Percentiles rank a stretch among this genome's conserved stretches.
Evolutionary conservation across 2,113 vertebrate genomes (phyloP).

Genomic region (Urocitellus parryii): DNA sequence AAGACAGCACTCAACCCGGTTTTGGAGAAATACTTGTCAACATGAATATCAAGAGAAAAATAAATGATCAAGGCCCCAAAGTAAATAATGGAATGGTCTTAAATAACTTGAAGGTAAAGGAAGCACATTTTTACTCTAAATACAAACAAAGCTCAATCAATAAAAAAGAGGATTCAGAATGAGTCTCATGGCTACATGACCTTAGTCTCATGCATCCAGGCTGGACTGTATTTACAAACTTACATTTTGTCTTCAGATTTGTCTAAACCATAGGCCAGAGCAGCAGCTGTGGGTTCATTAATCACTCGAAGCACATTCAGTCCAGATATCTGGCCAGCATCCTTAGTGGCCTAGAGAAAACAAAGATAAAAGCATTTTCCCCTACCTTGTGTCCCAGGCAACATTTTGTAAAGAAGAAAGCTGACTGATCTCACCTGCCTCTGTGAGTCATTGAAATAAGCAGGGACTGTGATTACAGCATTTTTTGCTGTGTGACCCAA

Average conservation of each 20-base stretch:
- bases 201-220: not conserved
- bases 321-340: constrained; percentile 97
- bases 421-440: constrained; percentile 91
- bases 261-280: constrained; percentile 98
- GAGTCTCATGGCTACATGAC: not conserved
- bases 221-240: constrained; percentile 78
- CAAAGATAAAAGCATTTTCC: constrained; percentile 1
- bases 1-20: not conserved
- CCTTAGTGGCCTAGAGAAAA: constrained; percentile 94
- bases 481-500: constrained; percentile 96
- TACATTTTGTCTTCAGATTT: constrained; percentile 98
- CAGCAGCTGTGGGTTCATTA: constrained; percentile 98
- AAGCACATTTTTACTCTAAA: not conserved
- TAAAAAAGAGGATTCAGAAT: not conserved
- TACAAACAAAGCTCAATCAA: not conserved
- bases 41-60: not conserved
- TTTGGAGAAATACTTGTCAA: not conserved
- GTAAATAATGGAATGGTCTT: not conserved
- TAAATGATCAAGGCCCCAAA: not conserved
- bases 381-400: not conserved
- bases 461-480: constrained; percentile 97
- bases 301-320: constrained; percentile 98
- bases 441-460: constrained; percentile 99
- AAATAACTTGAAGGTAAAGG: constrained; percentile 19
- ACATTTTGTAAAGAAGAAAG: not conserved